Percentiles rank a stretch among this genome's conserved stretches.
Conservation (phyloP, 1,140 invertebrate species). For the Drosophila insularis region DNA sequence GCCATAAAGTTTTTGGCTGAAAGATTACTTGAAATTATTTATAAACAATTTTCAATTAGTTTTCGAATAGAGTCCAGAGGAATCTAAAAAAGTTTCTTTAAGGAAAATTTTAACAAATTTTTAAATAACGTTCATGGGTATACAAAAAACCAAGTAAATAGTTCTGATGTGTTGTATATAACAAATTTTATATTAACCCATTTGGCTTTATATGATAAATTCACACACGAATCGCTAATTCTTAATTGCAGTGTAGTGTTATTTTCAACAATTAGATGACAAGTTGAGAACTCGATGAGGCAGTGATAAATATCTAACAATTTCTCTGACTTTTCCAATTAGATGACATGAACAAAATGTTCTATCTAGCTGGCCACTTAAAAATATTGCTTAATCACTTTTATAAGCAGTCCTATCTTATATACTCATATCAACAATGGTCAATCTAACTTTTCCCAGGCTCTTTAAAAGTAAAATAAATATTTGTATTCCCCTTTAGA, state of each 20-base stretch:
- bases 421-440: background rate
- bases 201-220: too few relatives aligned
- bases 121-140: too few relatives aligned
- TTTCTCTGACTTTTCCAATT: conserved; percentile 3
- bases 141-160: too few relatives aligned
- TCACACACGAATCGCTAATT: background rate
- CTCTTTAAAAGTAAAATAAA: background rate
- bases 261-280: conserved; percentile 1
- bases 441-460: conserved; percentile 19
- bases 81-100: background rate
- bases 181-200: too few relatives aligned
- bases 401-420: conserved; percentile 1
- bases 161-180: too few relatives aligned
- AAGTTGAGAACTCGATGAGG: background rate
- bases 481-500: conserved; percentile 35
- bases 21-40: background rate
- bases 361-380: conserved; percentile 7
- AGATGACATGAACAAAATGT: conserved; percentile 30
- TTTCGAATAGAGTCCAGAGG: background rate
- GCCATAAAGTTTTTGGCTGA: conserved; percentile 17
- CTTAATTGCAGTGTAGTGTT: background rate
- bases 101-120: too few relatives aligned
- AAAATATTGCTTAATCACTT: conserved; percentile 25
- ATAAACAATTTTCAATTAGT: background rate
- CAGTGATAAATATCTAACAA: background rate